phyloP scores from a whole-genome alignment of 2,797 vertebrate genomes.

The Arnoldichthys spilopterus region DNA sequence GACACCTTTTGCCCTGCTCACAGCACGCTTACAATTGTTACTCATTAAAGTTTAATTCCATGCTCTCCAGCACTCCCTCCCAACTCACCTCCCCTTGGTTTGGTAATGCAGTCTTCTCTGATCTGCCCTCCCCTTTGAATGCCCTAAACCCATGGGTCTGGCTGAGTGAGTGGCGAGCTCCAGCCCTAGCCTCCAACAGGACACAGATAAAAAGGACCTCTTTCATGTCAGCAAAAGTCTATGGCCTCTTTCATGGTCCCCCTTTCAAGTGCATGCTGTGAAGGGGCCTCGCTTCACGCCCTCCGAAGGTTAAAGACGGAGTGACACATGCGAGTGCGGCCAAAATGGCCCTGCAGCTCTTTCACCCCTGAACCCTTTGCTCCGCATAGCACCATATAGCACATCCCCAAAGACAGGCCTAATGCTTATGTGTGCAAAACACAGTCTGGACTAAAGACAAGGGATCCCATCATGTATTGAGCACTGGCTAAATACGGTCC shows the following conservation, averaged over 20 bases:
- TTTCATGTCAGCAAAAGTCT: slow-evolving; percentile 85
- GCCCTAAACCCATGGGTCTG: slow-evolving; percentile 82
- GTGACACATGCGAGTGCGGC: slow-evolving; percentile 56
- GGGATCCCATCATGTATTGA: slow-evolving; percentile 25
- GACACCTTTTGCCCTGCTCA: slow-evolving; percentile 60
- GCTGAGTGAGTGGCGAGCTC: slow-evolving; percentile 72
- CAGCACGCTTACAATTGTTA: slow-evolving; percentile 83
- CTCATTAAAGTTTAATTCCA: slow-evolving; percentile 84
- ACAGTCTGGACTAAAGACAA: slow-evolving; percentile 27
- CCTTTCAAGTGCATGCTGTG: slow-evolving; percentile 82
- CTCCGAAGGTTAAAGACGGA: slow-evolving; percentile 75
- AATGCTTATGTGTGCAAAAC: slow-evolving; percentile 6
- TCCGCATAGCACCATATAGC: neutral
- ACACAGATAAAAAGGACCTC: slow-evolving; percentile 74
- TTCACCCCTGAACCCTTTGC: slow-evolving; percentile 40
- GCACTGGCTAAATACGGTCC: slow-evolving; percentile 15
- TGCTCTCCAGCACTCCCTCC: slow-evolving; percentile 60
- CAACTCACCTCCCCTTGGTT: slow-evolving; percentile 57
- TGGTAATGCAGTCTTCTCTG: slow-evolving; percentile 80
- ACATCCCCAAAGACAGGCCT: slow-evolving; percentile 34
- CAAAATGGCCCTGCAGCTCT: slow-evolving; percentile 58
- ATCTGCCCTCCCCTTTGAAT: slow-evolving; percentile 77
- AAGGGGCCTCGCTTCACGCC: slow-evolving; percentile 73
- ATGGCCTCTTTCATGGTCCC: slow-evolving; percentile 83
- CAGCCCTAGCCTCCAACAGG: slow-evolving; percentile 77